These are phyloP conservation scores for Volucella zonaria DNA, from an alignment of 2,888 invertebrate species.

Conservation along the genomic window DNA sequence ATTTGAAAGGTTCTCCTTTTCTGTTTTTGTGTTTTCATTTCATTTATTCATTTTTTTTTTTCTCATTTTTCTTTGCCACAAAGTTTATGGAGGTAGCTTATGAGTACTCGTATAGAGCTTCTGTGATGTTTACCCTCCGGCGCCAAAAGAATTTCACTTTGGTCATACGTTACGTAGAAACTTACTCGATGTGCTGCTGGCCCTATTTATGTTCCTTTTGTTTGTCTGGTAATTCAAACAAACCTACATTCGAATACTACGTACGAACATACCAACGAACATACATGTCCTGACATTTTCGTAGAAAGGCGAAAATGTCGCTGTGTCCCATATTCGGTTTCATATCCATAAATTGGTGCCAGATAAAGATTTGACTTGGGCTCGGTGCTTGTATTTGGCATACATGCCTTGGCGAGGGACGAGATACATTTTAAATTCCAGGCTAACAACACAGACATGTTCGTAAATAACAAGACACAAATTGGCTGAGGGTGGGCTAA, in stretches of 20 bases:
- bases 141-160: conserved; percentile 53
- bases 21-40: not conserved
- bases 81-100: conserved; percentile 13
- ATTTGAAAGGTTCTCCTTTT: not conserved
- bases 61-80: not conserved
- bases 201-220: conserved; percentile 63
- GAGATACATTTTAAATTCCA: conserved; percentile 42
- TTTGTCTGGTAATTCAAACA: conserved; percentile 54
- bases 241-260: conserved; percentile 5
- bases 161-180: conserved; percentile 1
- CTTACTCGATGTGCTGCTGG: conserved; percentile 10
- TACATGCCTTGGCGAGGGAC: conserved; percentile 21
- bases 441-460: conserved; percentile 57
- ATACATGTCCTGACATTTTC: not conserved
- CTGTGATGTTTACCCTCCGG: conserved; percentile 58
- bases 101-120: not conserved
- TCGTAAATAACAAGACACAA: conserved; percentile 50
- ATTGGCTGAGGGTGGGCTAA: conserved; percentile 29
- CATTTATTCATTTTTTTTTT: not conserved
- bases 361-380: conserved; percentile 53
- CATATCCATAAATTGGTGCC: conserved; percentile 67
- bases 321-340: conserved; percentile 64
- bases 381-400: conserved; percentile 18
- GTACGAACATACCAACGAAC: not conserved
- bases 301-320: conserved; percentile 10